These are phyloP conservation scores for Mimas tiliae DNA, from an alignment of 2,888 invertebrate species.

Conservation along the genomic window DNA sequence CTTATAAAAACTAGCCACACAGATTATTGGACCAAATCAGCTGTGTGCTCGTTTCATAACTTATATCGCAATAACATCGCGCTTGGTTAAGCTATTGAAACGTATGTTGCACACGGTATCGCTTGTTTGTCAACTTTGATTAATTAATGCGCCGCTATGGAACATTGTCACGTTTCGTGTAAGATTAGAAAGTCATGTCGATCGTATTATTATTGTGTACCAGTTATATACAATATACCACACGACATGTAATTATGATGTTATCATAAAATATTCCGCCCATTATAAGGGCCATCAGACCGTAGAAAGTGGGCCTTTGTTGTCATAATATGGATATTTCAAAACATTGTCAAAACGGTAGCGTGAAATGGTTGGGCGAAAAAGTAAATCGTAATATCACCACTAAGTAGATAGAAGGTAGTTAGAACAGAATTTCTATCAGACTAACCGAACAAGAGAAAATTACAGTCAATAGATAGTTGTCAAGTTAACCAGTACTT, in stretches of 20 bases:
- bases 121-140: slow-evolving; percentile 47
- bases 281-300: slow-evolving; percentile 60
- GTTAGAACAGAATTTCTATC: background rate
- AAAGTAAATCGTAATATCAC: background rate
- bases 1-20: slow-evolving; percentile 16
- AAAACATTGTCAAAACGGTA: background rate
- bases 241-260: slow-evolving; percentile 52
- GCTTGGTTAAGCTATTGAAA: slow-evolving; percentile 55
- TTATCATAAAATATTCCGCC: slow-evolving; percentile 59
- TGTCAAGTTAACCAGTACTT: slow-evolving; percentile 1
- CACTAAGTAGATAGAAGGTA: background rate
- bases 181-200: slow-evolving; percentile 73
- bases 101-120: slow-evolving; percentile 46
- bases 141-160: slow-evolving; percentile 42
- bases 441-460: background rate
- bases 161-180: slow-evolving; percentile 60
- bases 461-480: background rate
- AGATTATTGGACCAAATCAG: slow-evolving; percentile 46
- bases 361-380: background rate
- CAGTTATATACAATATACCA: slow-evolving; percentile 49
- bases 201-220: slow-evolving; percentile 55
- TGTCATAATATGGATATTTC: slow-evolving; percentile 18
- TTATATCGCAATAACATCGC: slow-evolving; percentile 55
- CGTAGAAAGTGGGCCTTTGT: slow-evolving; percentile 58
- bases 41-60: slow-evolving; percentile 50